These are phyloP conservation scores for Psylliodes chrysocephalus DNA, from an alignment of 2,888 invertebrate genomes.

Conservation along the genomic window DNA sequence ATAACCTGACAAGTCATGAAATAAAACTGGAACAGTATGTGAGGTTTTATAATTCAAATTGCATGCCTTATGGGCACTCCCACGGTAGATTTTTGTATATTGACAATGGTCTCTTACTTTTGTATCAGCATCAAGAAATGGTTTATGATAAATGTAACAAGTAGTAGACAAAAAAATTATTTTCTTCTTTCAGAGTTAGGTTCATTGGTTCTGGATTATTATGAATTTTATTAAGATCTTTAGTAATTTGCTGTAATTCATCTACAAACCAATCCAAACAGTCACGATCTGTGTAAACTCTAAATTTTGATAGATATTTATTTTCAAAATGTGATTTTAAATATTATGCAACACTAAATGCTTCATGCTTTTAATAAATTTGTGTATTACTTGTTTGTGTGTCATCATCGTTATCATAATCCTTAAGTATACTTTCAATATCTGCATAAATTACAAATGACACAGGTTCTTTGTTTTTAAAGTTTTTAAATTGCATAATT, in stretches of 20 bases:
- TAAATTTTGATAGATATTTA: constrained; percentile 29
- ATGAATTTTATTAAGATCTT: not conserved
- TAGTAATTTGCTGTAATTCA: not conserved
- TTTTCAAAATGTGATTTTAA: constrained; percentile 45
- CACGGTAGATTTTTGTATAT: constrained; percentile 12
- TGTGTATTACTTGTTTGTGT: not conserved
- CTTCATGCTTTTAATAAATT: constrained; percentile 35
- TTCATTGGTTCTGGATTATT: not conserved
- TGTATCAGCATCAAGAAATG: not conserved
- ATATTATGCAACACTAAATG: constrained; percentile 43
- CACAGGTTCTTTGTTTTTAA: constrained; percentile 24
- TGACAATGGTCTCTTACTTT: constrained; percentile 29
- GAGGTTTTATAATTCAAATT: constrained; percentile 28
- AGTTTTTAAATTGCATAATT: constrained; percentile 33
- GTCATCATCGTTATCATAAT: not conserved
- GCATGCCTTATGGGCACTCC: constrained; percentile 23
- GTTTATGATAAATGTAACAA: not conserved
- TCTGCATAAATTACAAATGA: constrained; percentile 43
- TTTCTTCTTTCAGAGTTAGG: not conserved
- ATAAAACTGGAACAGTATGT: constrained; percentile 13
- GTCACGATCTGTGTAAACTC: constrained; percentile 30
- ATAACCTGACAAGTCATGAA: constrained; percentile 22
- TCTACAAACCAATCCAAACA: too few relatives aligned
- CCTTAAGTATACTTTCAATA: constrained; percentile 33
- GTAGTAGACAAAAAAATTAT: too few relatives aligned